Conservation (phyloP, 2,888 invertebrate species). For the Volucella inflata region DNA sequence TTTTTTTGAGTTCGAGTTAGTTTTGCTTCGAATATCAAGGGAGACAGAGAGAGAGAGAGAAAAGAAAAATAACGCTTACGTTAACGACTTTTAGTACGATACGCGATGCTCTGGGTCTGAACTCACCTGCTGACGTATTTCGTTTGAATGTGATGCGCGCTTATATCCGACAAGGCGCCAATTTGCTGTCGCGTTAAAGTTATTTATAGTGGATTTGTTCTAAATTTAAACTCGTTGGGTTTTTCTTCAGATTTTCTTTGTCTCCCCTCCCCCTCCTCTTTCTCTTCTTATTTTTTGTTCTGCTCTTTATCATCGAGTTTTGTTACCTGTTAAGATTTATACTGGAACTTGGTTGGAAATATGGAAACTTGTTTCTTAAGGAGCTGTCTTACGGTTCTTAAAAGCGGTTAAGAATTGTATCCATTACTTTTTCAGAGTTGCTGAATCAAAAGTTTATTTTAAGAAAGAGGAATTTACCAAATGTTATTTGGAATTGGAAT, state of each 20-base stretch:
- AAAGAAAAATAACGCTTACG: too few relatives aligned
- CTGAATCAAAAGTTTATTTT: constrained; percentile 7
- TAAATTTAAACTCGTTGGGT: constrained; percentile 45
- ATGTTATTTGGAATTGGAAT: too few relatives aligned
- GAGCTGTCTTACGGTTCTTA: constrained; percentile 41
- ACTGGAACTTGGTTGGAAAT: background rate
- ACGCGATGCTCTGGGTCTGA: constrained; percentile 7
- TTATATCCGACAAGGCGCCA: constrained; percentile 42
- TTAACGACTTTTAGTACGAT: too few relatives aligned
- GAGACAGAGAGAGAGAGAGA: too few relatives aligned
- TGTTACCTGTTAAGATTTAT: background rate
- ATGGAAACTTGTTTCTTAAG: constrained; percentile 34
- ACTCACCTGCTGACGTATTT: constrained; percentile 73
- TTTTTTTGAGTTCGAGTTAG: constrained; percentile 25
- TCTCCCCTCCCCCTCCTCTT: too few relatives aligned
- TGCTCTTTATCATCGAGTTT: background rate
- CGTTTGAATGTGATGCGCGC: constrained; percentile 47
- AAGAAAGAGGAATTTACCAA: background rate
- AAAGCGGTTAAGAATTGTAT: constrained; percentile 19
- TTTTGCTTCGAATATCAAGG: background rate
- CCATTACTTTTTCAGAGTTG: background rate
- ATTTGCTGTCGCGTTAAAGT: constrained; percentile 41
- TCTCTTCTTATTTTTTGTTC: background rate
- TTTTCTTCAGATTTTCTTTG: background rate
- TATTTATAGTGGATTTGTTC: constrained; percentile 57